These are phyloP conservation scores for Eupithecia abbreviata DNA, from an alignment of 2,888 invertebrate species.

Conservation along the genomic window DNA sequence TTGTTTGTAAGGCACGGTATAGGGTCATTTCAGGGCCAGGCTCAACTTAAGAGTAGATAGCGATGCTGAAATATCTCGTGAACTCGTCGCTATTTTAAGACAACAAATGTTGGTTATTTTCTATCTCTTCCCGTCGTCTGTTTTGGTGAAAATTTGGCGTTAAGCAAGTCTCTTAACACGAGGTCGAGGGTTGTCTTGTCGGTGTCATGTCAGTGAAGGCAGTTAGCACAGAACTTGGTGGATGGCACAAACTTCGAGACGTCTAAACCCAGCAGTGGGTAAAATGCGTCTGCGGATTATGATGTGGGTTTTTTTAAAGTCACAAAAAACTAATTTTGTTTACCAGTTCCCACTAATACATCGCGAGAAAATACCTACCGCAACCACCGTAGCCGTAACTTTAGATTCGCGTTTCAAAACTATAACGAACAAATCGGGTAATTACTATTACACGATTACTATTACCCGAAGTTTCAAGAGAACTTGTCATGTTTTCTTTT, in stretches of 20 bases:
- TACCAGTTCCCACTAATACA: neutral
- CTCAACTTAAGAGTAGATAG: neutral
- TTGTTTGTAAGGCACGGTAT: neutral
- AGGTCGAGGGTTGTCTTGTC: no score
- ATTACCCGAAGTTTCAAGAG: no score
- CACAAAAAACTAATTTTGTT: neutral
- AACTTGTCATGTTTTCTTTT: neutral
- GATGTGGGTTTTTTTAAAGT: no score
- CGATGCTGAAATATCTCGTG: neutral
- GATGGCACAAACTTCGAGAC: no score
- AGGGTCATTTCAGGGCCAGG: constrained; percentile 1
- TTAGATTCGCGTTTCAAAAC: neutral
- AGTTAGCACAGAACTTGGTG: no score
- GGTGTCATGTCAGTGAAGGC: no score
- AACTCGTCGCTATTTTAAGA: neutral
- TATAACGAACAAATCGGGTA: neutral
- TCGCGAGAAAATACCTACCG: neutral
- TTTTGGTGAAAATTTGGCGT: neutral
- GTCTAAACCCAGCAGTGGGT: no score
- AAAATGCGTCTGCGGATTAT: no score
- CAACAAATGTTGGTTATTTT: neutral
- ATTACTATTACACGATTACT: no score
- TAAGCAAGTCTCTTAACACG: no score
- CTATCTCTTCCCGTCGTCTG: neutral
- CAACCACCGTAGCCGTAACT: neutral